A percentile compares a stretch with the other conserved stretches of the same genome.
Evolutionary conservation across 2,888 invertebrate species (phyloP).

Genomic region (Pogonocherus hispidulus): DNA sequence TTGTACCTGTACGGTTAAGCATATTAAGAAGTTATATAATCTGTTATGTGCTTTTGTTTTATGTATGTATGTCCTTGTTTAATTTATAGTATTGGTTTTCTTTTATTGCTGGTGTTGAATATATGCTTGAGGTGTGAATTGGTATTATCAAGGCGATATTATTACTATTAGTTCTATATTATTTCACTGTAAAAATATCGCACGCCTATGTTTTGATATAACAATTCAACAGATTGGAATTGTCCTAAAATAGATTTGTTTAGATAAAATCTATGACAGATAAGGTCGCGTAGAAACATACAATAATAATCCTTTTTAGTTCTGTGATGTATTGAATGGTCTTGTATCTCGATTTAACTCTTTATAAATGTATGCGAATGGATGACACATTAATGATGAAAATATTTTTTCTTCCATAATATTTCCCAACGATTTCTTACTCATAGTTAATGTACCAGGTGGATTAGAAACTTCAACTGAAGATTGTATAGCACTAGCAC

Average conservation of each 20-base stretch:
- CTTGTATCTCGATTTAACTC: conserved; percentile 9
- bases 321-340: conserved; percentile 20
- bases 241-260: conserved; percentile 31
- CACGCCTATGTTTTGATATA: conserved; percentile 12
- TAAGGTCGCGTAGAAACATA: conserved; percentile 29
- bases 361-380: conserved; percentile 4
- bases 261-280: conserved; percentile 32
- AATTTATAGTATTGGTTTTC: too few species aligned
- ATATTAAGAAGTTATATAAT: too few species aligned
- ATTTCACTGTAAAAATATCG: too few species aligned
- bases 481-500: too few species aligned
- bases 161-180: too few species aligned
- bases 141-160: too few species aligned
- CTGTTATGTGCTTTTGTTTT: too few species aligned
- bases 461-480: too few species aligned
- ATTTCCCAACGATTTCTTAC: not conserved
- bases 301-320: conserved; percentile 28
- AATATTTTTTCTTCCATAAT: conserved; percentile 25
- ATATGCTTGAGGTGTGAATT: too few species aligned
- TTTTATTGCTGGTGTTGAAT: too few species aligned
- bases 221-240: conserved; percentile 31
- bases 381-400: conserved; percentile 29
- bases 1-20: too few species aligned
- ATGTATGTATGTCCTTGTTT: too few species aligned
- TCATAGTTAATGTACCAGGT: not conserved